These are phyloP conservation scores for Anser cygnoides DNA, from an alignment of 2,113 vertebrate genomes.

Conservation along the genomic window DNA sequence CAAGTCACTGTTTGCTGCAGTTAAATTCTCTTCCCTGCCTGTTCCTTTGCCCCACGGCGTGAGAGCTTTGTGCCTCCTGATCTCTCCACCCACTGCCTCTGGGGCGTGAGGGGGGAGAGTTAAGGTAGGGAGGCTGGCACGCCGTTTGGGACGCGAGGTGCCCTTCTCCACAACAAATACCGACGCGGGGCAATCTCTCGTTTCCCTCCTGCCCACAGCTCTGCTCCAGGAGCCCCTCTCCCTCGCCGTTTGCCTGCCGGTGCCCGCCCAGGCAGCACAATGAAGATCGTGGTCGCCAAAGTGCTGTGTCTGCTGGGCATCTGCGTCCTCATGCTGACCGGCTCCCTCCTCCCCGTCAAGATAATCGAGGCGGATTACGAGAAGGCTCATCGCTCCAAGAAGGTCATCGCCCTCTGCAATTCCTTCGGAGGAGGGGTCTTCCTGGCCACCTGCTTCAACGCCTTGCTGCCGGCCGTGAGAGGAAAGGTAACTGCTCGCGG, in stretches of 20 bases:
- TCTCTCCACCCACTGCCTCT: not conserved
- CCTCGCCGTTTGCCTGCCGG: rapidly evolving
- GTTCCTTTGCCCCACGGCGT: rapidly evolving
- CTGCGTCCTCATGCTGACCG: conserved; percentile 86
- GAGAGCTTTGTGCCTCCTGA: not conserved
- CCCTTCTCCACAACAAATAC: not conserved
- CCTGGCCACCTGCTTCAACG: conserved; percentile 93
- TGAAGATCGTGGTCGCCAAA: conserved; percentile 85
- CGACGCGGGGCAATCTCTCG: rapidly evolving
- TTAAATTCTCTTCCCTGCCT: not conserved
- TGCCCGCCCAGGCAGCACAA: not conserved
- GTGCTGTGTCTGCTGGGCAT: conserved; percentile 85
- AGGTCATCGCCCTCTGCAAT: conserved; percentile 83
- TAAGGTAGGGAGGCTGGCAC: not conserved
- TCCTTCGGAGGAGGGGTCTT: conserved; percentile 91
- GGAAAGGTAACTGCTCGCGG: conserved; percentile 78
- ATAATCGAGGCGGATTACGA: conserved; percentile 80
- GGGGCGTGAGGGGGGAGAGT: not conserved
- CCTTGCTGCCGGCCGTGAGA: conserved; percentile 87
- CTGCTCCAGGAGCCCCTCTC: not conserved
- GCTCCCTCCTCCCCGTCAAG: conserved; percentile 86
- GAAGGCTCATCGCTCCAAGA: conserved; percentile 81
- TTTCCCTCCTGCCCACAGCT: not conserved
- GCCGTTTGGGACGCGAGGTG: not conserved
- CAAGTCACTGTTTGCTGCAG: not conserved